Evolutionary conservation across 2,888 invertebrate species (phyloP).

Genomic region (Adela reaumurella): DNA sequence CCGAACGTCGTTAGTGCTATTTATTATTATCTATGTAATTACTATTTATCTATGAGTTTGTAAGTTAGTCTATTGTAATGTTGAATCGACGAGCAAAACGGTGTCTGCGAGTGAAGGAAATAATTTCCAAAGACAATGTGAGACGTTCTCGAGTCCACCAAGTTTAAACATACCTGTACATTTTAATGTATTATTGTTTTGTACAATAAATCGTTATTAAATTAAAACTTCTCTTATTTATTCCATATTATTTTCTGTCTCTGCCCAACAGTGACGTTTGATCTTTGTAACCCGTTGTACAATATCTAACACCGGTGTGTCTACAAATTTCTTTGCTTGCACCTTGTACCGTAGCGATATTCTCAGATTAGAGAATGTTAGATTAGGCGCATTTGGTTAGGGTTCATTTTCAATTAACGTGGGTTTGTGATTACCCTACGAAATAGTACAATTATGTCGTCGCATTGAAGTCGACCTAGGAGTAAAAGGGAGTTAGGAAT

Average conservation of each 20-base stretch:
- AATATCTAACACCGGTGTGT: too few relatives aligned
- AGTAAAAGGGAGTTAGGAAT: too few relatives aligned
- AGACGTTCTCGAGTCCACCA: slow-evolving; percentile 47
- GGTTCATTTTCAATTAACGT: too few relatives aligned
- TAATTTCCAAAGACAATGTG: slow-evolving; percentile 43
- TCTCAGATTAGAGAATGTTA: too few relatives aligned
- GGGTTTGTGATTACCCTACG: too few relatives aligned
- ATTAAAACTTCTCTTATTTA: slow-evolving; percentile 28
- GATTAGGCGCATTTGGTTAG: too few relatives aligned
- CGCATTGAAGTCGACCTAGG: too few relatives aligned
- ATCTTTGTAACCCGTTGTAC: too few relatives aligned
- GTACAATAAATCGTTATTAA: slow-evolving; percentile 60
- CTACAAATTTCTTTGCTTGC: too few relatives aligned
- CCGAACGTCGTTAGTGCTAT: slow-evolving; percentile 52
- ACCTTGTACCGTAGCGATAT: too few relatives aligned
- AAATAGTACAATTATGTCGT: too few relatives aligned
- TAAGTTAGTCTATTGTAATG: slow-evolving; percentile 49
- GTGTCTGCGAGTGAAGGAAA: slow-evolving; percentile 52
- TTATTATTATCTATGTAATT: slow-evolving; percentile 39
- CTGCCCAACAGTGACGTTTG: too few relatives aligned
- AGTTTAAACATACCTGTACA: slow-evolving; percentile 58
- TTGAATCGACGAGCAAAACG: slow-evolving; percentile 56
- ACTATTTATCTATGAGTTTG: slow-evolving; percentile 52
- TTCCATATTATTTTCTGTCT: slow-evolving; percentile 5
- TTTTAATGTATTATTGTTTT: slow-evolving; percentile 61